Conservation (phyloP, 2,797 vertebrate species). For the Pterois miles region DNA sequence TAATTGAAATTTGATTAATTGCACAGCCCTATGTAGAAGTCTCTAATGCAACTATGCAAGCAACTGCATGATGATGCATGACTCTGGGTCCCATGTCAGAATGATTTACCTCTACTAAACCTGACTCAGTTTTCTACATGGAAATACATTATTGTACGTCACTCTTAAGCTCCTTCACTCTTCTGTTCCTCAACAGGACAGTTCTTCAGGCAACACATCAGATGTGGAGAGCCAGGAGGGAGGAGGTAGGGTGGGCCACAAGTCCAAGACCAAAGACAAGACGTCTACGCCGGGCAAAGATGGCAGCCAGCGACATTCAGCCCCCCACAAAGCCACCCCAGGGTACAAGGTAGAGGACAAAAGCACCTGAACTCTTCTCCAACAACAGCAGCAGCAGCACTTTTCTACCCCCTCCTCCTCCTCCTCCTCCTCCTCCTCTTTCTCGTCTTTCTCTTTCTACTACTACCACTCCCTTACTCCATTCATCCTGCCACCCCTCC, state of each 20-base stretch:
- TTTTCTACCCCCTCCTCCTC: constrained; percentile 74
- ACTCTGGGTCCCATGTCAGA: neutral
- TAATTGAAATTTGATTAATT: too few relatives aligned
- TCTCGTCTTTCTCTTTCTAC: constrained; percentile 73
- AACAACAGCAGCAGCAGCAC: constrained; percentile 84
- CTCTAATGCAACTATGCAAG: neutral
- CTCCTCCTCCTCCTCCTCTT: constrained; percentile 75
- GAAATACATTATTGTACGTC: neutral
- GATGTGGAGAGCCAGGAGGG: constrained; percentile 97
- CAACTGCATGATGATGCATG: neutral
- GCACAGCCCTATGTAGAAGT: neutral
- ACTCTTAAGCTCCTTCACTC: neutral
- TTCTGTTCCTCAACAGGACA: constrained; percentile 85
- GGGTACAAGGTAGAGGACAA: constrained; percentile 99
- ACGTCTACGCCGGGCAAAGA: constrained; percentile 90
- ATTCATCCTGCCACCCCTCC: constrained; percentile 69
- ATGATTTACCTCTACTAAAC: neutral
- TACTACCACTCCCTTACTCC: constrained; percentile 76
- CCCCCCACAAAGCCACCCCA: constrained; percentile 91
- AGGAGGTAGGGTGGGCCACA: constrained; percentile 83
- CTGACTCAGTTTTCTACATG: neutral
- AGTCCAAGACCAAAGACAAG: constrained; percentile 93
- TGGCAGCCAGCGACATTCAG: constrained; percentile 86
- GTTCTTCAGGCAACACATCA: constrained; percentile 94
- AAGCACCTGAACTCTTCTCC: constrained; percentile 96